These are phyloP conservation scores for Tragelaphus imberbis DNA, from an alignment of 2,113 vertebrate genomes.

Conservation along the genomic window DNA sequence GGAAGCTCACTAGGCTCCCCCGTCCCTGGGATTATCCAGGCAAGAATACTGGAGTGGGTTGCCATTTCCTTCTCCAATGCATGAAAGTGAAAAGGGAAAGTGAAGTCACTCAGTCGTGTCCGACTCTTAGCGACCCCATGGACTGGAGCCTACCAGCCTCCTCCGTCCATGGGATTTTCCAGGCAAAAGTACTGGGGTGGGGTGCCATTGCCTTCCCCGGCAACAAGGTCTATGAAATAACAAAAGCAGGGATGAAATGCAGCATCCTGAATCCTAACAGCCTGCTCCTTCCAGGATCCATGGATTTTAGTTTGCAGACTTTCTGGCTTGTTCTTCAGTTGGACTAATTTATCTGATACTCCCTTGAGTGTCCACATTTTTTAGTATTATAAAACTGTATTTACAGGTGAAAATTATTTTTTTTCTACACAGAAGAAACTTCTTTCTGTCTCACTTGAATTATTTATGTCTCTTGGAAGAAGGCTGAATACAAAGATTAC, in stretches of 20 bases:
- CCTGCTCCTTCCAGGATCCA: not conserved
- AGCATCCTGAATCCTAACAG: not conserved
- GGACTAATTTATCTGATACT: not conserved
- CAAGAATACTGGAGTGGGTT: too few species aligned
- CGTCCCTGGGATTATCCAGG: too few species aligned
- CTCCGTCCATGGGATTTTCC: too few species aligned
- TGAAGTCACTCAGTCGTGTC: too few species aligned
- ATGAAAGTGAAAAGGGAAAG: too few species aligned
- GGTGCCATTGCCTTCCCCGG: too few species aligned
- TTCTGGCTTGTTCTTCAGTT: not conserved
- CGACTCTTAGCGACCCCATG: too few species aligned
- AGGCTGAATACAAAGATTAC: not conserved
- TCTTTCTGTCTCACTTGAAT: conserved; percentile 28
- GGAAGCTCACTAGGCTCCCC: too few species aligned
- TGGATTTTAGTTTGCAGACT: not conserved
- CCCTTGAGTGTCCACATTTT: not conserved
- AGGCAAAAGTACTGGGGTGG: too few species aligned
- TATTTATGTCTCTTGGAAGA: conserved; percentile 48
- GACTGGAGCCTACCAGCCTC: too few species aligned
- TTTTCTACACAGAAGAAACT: not conserved
- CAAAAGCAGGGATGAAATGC: not conserved
- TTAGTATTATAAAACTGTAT: not conserved
- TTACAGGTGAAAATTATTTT: conserved; percentile 6
- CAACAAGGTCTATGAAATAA: not conserved
- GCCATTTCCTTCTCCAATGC: too few species aligned